phyloP scores from a whole-genome alignment of 2,888 invertebrate species.

The Drosophila ustulata region DNA sequence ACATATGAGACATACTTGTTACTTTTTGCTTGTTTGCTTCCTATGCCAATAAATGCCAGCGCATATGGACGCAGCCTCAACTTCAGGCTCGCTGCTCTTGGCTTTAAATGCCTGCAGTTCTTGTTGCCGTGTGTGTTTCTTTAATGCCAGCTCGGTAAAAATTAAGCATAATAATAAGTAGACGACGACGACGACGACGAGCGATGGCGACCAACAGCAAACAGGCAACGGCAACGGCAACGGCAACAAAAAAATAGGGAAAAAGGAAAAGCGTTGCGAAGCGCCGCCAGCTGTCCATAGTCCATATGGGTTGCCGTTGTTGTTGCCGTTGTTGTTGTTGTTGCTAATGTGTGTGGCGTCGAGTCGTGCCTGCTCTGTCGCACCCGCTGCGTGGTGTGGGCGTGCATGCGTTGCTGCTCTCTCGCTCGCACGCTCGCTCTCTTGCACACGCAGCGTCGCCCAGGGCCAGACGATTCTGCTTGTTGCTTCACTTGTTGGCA shows the following conservation, averaged over 20 bases:
- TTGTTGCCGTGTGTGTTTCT: slow-evolving; percentile 50
- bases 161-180: slow-evolving; percentile 77
- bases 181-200: slow-evolving; percentile 49
- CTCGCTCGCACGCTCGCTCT: slow-evolving; percentile 25
- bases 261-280: slow-evolving; percentile 22
- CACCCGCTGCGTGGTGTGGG: slow-evolving; percentile 12
- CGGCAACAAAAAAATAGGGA: slow-evolving; percentile 2
- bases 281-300: slow-evolving; percentile 68
- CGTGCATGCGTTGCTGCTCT: slow-evolving; percentile 19
- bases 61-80: slow-evolving; percentile 56
- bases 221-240: slow-evolving; percentile 21
- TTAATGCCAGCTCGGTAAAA: slow-evolving; percentile 65
- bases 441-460: slow-evolving; percentile 29
- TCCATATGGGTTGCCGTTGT: slow-evolving; percentile 48
- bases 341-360: slow-evolving; percentile 57
- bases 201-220: slow-evolving; percentile 54
- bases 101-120: slow-evolving; percentile 52
- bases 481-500: slow-evolving; percentile 78
- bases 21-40: slow-evolving; percentile 65
- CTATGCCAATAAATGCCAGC: slow-evolving; percentile 63
- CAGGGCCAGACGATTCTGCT: slow-evolving; percentile 59
- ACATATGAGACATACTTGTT: slow-evolving; percentile 64
- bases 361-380: slow-evolving; percentile 48
- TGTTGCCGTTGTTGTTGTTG: slow-evolving; percentile 34
- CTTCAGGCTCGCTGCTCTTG: slow-evolving; percentile 33